These are phyloP conservation scores for Leptogaster cylindrica DNA, from an alignment of 2,888 invertebrate genomes.

Conservation along the genomic window DNA sequence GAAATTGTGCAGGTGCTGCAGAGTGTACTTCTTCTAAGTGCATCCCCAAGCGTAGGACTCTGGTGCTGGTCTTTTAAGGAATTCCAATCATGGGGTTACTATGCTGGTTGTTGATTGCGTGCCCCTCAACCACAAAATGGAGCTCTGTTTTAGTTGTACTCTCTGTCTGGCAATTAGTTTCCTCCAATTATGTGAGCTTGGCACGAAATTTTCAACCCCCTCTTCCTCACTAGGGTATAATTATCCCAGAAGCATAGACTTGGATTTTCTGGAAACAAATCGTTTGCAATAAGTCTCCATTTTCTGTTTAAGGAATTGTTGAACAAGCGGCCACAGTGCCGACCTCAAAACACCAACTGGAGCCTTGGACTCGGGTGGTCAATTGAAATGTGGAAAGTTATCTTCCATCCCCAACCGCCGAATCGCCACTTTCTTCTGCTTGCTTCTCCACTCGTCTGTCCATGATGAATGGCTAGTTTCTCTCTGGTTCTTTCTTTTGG, in stretches of 20 bases:
- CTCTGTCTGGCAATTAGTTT: slow-evolving; percentile 1
- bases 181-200: background rate
- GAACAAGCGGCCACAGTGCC: no score
- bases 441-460: background rate
- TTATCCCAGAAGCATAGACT: no score
- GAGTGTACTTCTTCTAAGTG: no score
- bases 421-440: background rate
- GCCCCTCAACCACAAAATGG: background rate
- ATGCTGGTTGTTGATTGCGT: no score
- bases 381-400: background rate
- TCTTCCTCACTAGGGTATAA: background rate
- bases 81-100: no score
- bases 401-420: background rate
- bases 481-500: background rate
- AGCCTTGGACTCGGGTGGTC: background rate
- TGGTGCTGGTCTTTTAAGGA: no score
- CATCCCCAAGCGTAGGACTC: no score
- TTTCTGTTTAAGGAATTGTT: no score
- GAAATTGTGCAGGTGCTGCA: no score
- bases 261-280: no score
- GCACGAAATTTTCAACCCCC: background rate
- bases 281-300: no score
- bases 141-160: background rate
- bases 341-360: background rate
- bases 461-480: background rate